Base-by-base conservation (phyloP, 2,888 invertebrate species). In the Drosophila anceps region DNA sequence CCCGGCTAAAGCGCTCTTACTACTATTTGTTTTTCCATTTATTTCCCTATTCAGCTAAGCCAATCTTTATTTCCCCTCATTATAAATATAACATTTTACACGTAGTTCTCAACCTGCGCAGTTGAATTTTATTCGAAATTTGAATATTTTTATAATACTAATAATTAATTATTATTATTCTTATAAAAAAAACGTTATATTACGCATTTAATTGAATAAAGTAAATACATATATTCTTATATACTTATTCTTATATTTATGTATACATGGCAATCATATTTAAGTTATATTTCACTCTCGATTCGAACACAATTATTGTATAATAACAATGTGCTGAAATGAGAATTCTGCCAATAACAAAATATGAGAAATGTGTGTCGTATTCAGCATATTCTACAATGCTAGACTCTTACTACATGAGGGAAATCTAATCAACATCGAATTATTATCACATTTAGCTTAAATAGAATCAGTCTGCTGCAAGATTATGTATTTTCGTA, bases 21-120 rank as follows among this genome's bases (percentile, higher is more conserved):
- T 27, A 15, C 9, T 9, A 15, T 43, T 48, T 10, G 13, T 35
- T n/a, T 6, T 10, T 48, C 4, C 9, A 46, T 46, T 27, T 24
- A 13, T 44, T 44, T 9, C 2, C 13, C 13, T 13, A 44, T 44
- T 24, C 44, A 44, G 24, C 44, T 29, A 27, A 29, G 27, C 4
- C 46, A 46, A 29, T 46, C 46, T 29, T 46, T 46, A 48, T 29
- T 29, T 48, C 29, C 18, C 29, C 48, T 48, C 29, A 48, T 48
- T 31, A 29, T 18, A 48, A 48, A 29, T 29, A 3, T 29, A 29
- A 29, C 5, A 10, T 10, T 9, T 48, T n/a, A 29, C n/a, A 48
- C 29, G n/a, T 24, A 2, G 7, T n/a, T 15, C n/a, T 27, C 3
- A 18, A 29, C 29, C 48, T 48, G 8, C 48, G 29, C 7, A 18